Percentiles rank a stretch among this genome's conserved stretches.
Conservation (phyloP, 1,140 invertebrate species). For the Drosophila rhopaloa region DNA sequence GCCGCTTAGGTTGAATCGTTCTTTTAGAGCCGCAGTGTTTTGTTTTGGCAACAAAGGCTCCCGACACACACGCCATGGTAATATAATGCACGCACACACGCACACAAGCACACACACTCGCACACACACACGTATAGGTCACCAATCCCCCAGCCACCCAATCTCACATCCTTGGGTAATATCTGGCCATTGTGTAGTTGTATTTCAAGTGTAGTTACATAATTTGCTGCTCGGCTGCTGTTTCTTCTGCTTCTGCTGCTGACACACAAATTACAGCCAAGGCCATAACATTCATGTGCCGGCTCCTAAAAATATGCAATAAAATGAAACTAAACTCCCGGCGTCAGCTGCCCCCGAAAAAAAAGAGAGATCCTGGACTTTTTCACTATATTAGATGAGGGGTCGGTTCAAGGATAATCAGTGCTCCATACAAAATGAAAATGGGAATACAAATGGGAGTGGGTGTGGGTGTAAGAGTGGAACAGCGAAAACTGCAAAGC, state of each 20-base stretch:
- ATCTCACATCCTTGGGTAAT: conserved; percentile 34
- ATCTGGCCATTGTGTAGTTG: conserved; percentile 71
- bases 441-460: conserved; percentile 19
- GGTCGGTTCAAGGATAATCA: conserved; percentile 41
- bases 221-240: conserved; percentile 68
- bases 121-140: conserved; percentile 15
- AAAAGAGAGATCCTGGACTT: conserved; percentile 1
- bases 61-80: conserved; percentile 38
- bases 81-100: conserved; percentile 57
- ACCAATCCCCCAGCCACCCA: background rate
- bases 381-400: background rate
- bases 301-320: conserved; percentile 74
- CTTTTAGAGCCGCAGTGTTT: conserved; percentile 31
- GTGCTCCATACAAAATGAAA: conserved; percentile 44
- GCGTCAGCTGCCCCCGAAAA: conserved; percentile 57
- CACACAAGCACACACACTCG: conserved; percentile 22
- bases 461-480: conserved; percentile 5
- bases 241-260: conserved; percentile 45
- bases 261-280: conserved; percentile 76
- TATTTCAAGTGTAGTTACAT: conserved; percentile 78
- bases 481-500: conserved; percentile 61
- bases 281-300: conserved; percentile 72
- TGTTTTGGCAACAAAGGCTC: conserved; percentile 66
- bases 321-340: conserved; percentile 65
- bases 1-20: conserved; percentile 21